phyloP scores from a whole-genome alignment of 92 coral and sea anemone species.

The Chrysogorgia sp. region DNA sequence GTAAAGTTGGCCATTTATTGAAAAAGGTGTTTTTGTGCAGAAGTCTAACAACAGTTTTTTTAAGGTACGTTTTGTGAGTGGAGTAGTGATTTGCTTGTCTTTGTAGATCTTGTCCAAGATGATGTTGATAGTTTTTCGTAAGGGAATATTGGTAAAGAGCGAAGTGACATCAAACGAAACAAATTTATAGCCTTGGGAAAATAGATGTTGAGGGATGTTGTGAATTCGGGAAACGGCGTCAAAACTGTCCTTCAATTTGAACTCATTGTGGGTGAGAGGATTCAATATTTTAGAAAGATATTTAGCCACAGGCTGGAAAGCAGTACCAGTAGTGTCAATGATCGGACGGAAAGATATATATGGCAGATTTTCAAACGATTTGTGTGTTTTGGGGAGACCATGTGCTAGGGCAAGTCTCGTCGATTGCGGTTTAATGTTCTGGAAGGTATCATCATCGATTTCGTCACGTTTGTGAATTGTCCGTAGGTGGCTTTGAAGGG shows the following conservation, averaged over 20 bases:
- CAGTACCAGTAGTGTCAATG: slow-evolving; percentile 43
- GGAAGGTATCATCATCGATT: slow-evolving; percentile 8
- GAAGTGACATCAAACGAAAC: slow-evolving; percentile 5
- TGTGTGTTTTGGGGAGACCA: slow-evolving; percentile 49
- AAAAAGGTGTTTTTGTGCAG: slow-evolving; percentile 25
- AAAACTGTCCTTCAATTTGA: slow-evolving; percentile 29
- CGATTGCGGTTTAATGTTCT: not conserved
- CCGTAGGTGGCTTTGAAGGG: slow-evolving; percentile 19
- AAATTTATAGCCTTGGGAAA: slow-evolving; percentile 4
- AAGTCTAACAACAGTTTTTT: not conserved
- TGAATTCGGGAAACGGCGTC: slow-evolving; percentile 35
- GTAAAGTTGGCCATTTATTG: not conserved
- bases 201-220: slow-evolving; percentile 17
- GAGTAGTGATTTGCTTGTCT: not conserved
- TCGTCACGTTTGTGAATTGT: slow-evolving; percentile 20
- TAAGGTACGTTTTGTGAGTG: not conserved
- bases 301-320: slow-evolving; percentile 32
- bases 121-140: not conserved
- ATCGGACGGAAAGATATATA: slow-evolving; percentile 22
- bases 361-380: slow-evolving; percentile 33
- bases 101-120: not conserved
- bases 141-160: slow-evolving; percentile 20
- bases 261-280: slow-evolving; percentile 45
- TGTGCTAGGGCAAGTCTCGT: slow-evolving; percentile 20
- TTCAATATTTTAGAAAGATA: slow-evolving; percentile 25